Percentiles rank a stretch among this genome's conserved stretches.
These are phyloP conservation scores for Muscicapa adusta DNA, from an alignment of 2,113 vertebrate species.

Conservation along the genomic window DNA sequence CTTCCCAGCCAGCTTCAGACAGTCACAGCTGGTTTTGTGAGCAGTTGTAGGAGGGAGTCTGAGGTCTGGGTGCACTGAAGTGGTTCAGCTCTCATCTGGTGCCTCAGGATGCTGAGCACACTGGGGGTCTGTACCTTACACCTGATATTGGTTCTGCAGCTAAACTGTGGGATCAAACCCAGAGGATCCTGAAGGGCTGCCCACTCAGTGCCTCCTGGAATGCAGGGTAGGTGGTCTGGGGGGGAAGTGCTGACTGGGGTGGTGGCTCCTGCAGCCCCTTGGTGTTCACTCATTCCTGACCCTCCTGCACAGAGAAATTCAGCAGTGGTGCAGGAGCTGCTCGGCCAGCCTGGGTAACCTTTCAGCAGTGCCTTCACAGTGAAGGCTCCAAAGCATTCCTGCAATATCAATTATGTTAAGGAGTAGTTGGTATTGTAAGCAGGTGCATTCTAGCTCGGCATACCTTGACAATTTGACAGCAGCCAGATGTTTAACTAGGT, in stretches of 20 bases:
- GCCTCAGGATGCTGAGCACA: fast-evolving
- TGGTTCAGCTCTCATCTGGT: background rate
- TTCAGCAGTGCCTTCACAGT: background rate
- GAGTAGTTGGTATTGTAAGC: background rate
- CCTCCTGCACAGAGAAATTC: background rate
- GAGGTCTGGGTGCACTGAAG: background rate
- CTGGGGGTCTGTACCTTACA: background rate
- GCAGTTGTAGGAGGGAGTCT: background rate
- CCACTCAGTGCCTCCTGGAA: background rate
- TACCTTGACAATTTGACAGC: slow-evolving; percentile 1
- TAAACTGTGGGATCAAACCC: background rate
- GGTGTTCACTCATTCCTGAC: background rate
- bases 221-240: fast-evolving
- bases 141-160: background rate
- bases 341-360: background rate
- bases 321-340: background rate
- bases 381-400: background rate
- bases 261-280: background rate
- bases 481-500: slow-evolving; percentile 23
- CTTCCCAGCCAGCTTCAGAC: background rate
- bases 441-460: background rate
- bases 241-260: background rate
- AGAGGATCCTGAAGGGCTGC: background rate
- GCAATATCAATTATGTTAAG: background rate
- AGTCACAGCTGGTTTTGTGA: background rate